Evolutionary conservation across 2,888 invertebrate species (phyloP).

Genomic region (Octodonta nipae): DNA sequence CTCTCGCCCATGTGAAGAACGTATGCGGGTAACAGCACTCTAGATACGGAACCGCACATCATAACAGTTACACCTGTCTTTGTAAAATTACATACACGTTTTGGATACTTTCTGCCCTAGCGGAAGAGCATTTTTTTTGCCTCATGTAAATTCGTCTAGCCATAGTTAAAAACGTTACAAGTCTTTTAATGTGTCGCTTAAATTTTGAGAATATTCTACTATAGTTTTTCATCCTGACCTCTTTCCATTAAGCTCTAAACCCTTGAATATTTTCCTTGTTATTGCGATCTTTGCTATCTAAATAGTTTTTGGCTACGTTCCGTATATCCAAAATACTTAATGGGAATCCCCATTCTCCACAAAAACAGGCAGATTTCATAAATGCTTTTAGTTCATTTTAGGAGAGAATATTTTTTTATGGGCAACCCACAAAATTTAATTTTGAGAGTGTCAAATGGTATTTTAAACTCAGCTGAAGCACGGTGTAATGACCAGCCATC

Average conservation of each 20-base stretch:
- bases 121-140: slow-evolving; percentile 1
- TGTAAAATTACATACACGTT: slow-evolving; percentile 1
- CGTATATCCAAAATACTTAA: slow-evolving; percentile 6
- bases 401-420: slow-evolving; percentile 4
- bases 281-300: slow-evolving; percentile 9
- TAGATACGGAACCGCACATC: slow-evolving; percentile 1
- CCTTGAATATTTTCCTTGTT: slow-evolving; percentile 9
- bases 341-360: slow-evolving; percentile 6
- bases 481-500: slow-evolving; percentile 7
- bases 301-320: slow-evolving; percentile 6
- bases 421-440: slow-evolving; percentile 4
- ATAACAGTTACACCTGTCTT: slow-evolving; percentile 1
- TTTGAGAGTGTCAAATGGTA: slow-evolving; percentile 7
- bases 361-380: slow-evolving; percentile 1
- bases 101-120: slow-evolving; percentile 1
- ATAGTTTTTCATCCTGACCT: slow-evolving; percentile 3
- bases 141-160: not conserved
- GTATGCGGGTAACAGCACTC: slow-evolving; percentile 1
- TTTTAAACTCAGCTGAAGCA: slow-evolving; percentile 9
- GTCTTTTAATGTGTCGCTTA: slow-evolving; percentile 10
- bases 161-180: slow-evolving; percentile 7
- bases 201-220: slow-evolving; percentile 8
- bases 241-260: slow-evolving; percentile 4
- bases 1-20: slow-evolving; percentile 18
- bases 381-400: slow-evolving; percentile 6